A percentile compares a stretch with the other conserved stretches of the same genome.
Evolutionary conservation across 92 coral and sea anemone species (phyloP).

Genomic region (Umimayanthus kanabou): DNA sequence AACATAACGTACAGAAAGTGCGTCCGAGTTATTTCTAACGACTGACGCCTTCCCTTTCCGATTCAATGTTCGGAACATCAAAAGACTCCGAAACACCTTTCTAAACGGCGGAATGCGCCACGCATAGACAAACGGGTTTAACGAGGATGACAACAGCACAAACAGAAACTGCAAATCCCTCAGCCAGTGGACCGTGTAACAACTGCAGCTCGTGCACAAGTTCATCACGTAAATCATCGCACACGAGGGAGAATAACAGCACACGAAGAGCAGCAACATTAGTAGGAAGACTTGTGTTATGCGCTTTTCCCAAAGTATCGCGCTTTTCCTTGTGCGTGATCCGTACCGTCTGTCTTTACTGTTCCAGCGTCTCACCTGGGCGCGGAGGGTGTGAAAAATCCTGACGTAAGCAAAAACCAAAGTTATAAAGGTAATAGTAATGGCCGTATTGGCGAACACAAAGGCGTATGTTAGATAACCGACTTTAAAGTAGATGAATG

Average conservation of each 20-base stretch:
- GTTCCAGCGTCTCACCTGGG: conserved; percentile 46
- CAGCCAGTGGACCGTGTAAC: conserved; percentile 62
- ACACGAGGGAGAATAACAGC: conserved; percentile 73
- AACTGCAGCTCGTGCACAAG: conserved; percentile 66
- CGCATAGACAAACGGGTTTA: conserved; percentile 74
- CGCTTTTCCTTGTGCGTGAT: conserved; percentile 3
- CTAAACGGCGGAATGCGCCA: conserved; percentile 79
- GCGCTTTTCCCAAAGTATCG: conserved; percentile 61
- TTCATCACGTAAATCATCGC: conserved; percentile 65
- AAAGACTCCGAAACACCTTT: conserved; percentile 47
- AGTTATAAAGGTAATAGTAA: conserved; percentile 56
- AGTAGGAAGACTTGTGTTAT: conserved; percentile 63
- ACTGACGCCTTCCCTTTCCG: neutral
- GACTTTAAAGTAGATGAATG: conserved; percentile 70
- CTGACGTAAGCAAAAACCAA: conserved; percentile 64
- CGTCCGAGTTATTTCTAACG: neutral
- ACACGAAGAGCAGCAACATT: conserved; percentile 64
- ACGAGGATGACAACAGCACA: conserved; percentile 57
- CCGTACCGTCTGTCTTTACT: conserved; percentile 28
- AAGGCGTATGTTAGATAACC: conserved; percentile 73
- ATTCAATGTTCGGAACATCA: neutral
- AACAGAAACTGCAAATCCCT: conserved; percentile 75
- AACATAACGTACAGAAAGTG: neutral
- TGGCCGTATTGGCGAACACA: conserved; percentile 86
- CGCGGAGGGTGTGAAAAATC: conserved; percentile 54